phyloP scores from a whole-genome alignment of 1,140 invertebrate genomes.

The Drosophila carrolli region DNA sequence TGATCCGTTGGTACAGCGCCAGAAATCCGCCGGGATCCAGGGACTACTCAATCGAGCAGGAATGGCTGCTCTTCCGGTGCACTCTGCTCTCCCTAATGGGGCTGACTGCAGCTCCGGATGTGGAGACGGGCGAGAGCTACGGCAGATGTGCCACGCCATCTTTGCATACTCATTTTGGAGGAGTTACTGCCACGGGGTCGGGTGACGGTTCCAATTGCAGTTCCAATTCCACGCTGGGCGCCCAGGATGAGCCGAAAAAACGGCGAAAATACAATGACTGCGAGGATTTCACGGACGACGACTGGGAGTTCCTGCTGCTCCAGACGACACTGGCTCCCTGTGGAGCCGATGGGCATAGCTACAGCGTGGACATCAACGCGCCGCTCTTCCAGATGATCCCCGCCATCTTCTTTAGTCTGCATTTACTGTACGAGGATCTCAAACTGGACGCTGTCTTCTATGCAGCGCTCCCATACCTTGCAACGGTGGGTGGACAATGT shows the following conservation, averaged over 20 bases:
- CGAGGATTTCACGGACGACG: slow-evolving; percentile 87
- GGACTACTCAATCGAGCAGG: slow-evolving; percentile 90
- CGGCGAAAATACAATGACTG: slow-evolving; percentile 85
- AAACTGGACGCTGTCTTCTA: slow-evolving; percentile 91
- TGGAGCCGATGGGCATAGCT: slow-evolving; percentile 47
- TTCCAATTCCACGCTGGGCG: slow-evolving; percentile 15
- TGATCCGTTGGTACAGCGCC: slow-evolving; percentile 94
- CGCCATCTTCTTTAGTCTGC: slow-evolving; percentile 91
- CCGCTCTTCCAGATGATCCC: slow-evolving; percentile 91
- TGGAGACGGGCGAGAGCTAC: slow-evolving; percentile 49
- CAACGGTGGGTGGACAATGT: slow-evolving; percentile 63
- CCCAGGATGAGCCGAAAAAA: slow-evolving; percentile 85
- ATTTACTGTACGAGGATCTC: slow-evolving; percentile 96
- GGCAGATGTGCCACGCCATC: slow-evolving; percentile 56
- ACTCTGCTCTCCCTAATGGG: slow-evolving; percentile 84
- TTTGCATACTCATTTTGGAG: slow-evolving; percentile 13
- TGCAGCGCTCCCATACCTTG: slow-evolving; percentile 89
- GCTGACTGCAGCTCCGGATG: slow-evolving; percentile 30
- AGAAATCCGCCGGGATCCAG: slow-evolving; percentile 94
- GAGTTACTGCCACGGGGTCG: neutral
- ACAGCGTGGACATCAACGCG: slow-evolving; percentile 86
- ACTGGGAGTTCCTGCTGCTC: slow-evolving; percentile 91
- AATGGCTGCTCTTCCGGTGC: slow-evolving; percentile 92
- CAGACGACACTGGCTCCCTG: slow-evolving; percentile 59
- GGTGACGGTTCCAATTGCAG: slow-evolving; percentile 17